phyloP scores from a whole-genome alignment of 2,797 vertebrate species.

The Apodemus agrarius region DNA sequence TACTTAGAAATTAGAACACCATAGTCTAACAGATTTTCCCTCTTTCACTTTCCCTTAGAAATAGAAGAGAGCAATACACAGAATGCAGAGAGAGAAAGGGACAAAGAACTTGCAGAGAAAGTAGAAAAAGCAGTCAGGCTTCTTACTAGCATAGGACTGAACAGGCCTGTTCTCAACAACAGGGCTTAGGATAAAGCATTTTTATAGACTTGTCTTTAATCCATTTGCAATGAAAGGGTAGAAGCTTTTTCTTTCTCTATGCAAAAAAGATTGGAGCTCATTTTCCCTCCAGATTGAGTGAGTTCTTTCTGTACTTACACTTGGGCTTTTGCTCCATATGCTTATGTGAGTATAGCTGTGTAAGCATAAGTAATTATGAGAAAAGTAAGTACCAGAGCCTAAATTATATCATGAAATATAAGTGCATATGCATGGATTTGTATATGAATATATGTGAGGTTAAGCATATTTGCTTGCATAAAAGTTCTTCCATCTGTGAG shows the following conservation, averaged over 20 bases:
- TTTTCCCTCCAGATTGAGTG: background rate
- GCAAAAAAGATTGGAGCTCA: background rate
- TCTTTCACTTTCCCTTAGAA: background rate
- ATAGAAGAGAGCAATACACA: background rate
- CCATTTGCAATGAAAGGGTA: background rate
- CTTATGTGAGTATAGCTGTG: background rate
- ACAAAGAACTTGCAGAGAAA: background rate
- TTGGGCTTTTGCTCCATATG: background rate
- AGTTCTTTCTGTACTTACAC: background rate
- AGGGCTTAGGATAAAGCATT: background rate
- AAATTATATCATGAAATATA: background rate
- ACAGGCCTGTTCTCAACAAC: background rate
- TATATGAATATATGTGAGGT: background rate
- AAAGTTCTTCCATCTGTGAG: background rate
- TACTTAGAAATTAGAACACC: background rate
- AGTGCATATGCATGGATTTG: background rate
- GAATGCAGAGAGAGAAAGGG: background rate
- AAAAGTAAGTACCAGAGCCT: background rate
- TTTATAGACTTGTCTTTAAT: background rate
- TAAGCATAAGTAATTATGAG: background rate
- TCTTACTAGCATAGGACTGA: background rate
- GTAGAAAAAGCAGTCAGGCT: background rate
- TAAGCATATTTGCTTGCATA: background rate
- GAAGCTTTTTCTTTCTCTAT: too few relatives aligned
- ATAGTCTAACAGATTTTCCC: background rate